Evolutionary conservation across 2,113 vertebrate genomes (phyloP).

Genomic region (Panurus biarmicus): DNA sequence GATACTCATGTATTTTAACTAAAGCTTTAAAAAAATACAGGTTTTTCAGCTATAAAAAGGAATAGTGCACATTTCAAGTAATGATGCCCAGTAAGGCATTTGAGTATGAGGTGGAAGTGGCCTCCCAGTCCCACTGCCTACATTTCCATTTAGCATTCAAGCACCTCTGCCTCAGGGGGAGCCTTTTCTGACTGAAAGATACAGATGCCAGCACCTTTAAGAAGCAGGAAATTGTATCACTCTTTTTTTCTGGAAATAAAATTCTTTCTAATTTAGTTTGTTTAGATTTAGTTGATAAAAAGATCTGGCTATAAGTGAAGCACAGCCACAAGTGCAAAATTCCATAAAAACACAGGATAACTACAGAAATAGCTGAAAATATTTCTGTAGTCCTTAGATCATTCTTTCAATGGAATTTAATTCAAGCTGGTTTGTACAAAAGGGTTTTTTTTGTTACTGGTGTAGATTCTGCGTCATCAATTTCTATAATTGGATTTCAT

Average conservation of each 20-base stretch:
- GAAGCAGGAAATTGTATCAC: not conserved
- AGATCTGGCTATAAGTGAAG: not conserved
- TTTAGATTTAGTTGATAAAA: not conserved
- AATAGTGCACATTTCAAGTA: not conserved
- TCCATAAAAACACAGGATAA: not conserved
- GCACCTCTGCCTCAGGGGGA: not conserved
- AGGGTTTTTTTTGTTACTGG: not conserved
- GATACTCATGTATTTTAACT: not conserved
- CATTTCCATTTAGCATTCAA: not conserved
- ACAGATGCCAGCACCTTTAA: not conserved
- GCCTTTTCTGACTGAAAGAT: not conserved
- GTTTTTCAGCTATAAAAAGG: not conserved
- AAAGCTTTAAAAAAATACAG: not conserved
- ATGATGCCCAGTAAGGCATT: not conserved
- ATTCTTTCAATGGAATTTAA: not conserved
- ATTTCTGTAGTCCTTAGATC: not conserved
- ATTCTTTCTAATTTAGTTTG: not conserved
- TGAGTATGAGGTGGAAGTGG: not conserved
- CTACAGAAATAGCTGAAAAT: not conserved
- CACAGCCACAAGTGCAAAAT: not conserved
- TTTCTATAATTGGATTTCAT: not conserved
- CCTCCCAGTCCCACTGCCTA: not conserved
- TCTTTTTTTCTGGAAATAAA: slow-evolving; percentile 7
- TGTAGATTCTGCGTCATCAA: not conserved
- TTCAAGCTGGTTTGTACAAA: not conserved